A percentile compares a stretch with the other conserved stretches of the same genome.
Conservation (phyloP, 2,113 vertebrate species). For the Falco punctatus region DNA sequence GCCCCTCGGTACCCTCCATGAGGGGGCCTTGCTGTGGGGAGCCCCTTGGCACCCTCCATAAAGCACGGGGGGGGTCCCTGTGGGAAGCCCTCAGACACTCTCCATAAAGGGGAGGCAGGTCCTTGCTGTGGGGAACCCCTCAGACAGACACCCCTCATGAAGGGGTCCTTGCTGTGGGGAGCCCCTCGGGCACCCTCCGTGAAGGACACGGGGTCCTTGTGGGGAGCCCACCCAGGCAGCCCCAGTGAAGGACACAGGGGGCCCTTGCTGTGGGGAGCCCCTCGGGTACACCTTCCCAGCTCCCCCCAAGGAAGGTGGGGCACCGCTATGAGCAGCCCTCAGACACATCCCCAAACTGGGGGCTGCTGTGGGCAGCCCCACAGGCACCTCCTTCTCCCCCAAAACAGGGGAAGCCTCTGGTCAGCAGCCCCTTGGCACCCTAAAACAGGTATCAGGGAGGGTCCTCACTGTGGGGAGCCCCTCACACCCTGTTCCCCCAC, state of each 20-base stretch:
- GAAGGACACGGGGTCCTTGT: fast-evolving
- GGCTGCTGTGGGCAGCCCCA: background rate
- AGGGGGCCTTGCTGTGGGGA: background rate
- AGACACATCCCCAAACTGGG: background rate
- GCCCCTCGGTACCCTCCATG: no score
- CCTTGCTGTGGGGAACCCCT: background rate
- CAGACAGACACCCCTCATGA: no score
- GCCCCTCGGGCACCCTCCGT: background rate
- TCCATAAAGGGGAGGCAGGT: fast-evolving
- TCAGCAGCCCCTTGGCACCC: background rate
- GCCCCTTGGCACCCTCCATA: background rate
- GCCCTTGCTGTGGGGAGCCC: background rate
- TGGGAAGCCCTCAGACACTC: background rate
- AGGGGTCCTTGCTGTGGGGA: background rate
- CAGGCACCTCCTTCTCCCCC: background rate
- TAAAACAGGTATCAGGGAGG: background rate
- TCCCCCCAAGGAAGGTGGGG: background rate
- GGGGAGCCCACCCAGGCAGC: background rate
- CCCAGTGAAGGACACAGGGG: no score
- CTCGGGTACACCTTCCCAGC: background rate
- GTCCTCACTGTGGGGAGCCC: background rate
- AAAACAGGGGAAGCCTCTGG: background rate
- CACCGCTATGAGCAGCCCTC: background rate
- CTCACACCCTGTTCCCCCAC: background rate
- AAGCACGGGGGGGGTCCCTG: background rate